Conservation (phyloP, 2,113 vertebrate species). For the Sterrhoptilus dennistouni region DNA sequence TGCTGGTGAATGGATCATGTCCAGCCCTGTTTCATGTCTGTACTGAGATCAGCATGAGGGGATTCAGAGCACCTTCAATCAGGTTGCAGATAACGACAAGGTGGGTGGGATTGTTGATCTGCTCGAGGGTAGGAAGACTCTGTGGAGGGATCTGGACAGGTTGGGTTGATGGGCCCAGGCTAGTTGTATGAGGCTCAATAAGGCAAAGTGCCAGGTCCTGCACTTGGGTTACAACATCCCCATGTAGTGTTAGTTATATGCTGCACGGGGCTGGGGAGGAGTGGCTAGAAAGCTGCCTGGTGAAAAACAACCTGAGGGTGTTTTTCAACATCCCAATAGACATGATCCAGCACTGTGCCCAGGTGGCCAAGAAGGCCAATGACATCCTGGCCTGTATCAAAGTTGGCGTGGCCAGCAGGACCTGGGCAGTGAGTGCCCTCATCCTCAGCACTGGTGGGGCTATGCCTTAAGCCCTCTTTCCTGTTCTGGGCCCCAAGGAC, state of each 20-base stretch:
- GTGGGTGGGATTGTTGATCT: not conserved
- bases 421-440: not conserved
- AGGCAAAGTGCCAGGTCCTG: not conserved
- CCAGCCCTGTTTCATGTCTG: not conserved
- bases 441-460: not conserved
- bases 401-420: not conserved
- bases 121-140: not conserved
- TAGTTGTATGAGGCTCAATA: not conserved
- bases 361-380: not conserved
- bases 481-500: not conserved
- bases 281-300: not conserved
- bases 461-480: not conserved
- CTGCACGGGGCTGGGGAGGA: too few species aligned
- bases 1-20: not conserved
- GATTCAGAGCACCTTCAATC: rapidly evolving
- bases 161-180: not conserved
- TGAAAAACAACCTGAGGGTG: not conserved
- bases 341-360: not conserved
- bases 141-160: not conserved
- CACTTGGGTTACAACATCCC: not conserved
- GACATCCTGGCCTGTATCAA: not conserved
- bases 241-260: rapidly evolving
- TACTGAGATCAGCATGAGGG: not conserved
- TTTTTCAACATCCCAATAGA: not conserved
- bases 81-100: not conserved